phyloP scores from a whole-genome alignment of 2,113 vertebrate species.

The Tautogolabrus adspersus region DNA sequence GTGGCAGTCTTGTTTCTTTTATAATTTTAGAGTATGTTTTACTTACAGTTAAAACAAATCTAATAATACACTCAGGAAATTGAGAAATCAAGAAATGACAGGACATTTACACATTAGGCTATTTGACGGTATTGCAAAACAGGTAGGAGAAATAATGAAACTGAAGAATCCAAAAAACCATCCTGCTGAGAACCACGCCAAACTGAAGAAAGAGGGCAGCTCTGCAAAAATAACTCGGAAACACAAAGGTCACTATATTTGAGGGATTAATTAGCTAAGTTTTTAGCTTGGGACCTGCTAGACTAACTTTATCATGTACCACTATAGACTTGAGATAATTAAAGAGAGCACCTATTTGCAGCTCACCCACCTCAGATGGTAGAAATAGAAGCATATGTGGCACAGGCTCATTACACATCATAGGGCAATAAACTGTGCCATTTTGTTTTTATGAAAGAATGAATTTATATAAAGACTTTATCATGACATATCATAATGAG shows the following conservation, averaged over 20 bases:
- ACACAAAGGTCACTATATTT: conserved; percentile 17
- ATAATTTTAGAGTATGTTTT: too few relatives aligned
- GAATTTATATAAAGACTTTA: too few relatives aligned
- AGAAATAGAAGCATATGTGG: conserved; percentile 43
- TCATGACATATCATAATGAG: too few relatives aligned
- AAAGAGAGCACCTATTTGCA: conserved; percentile 43
- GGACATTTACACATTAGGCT: not conserved
- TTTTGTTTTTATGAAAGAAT: too few relatives aligned
- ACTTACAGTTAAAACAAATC: too few relatives aligned
- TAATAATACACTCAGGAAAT: not conserved
- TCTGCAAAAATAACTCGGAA: conserved; percentile 35
- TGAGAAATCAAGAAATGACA: not conserved
- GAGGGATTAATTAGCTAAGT: conserved; percentile 47
- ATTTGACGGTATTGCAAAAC: not conserved
- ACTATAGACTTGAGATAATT: conserved; percentile 60
- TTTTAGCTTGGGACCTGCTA: conserved; percentile 40
- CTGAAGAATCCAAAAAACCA: not conserved
- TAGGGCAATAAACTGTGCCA: not conserved
- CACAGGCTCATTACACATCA: conserved; percentile 5
- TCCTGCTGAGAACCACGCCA: not conserved
- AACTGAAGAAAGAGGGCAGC: conserved; percentile 38
- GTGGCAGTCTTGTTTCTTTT: too few relatives aligned
- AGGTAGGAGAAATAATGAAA: too few relatives aligned
- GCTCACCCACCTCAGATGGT: conserved; percentile 14
- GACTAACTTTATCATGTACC: conserved; percentile 59